Evolutionary conservation across 2,888 invertebrate genomes (phyloP).

Genomic region (Trissolcus brochymenae): DNA sequence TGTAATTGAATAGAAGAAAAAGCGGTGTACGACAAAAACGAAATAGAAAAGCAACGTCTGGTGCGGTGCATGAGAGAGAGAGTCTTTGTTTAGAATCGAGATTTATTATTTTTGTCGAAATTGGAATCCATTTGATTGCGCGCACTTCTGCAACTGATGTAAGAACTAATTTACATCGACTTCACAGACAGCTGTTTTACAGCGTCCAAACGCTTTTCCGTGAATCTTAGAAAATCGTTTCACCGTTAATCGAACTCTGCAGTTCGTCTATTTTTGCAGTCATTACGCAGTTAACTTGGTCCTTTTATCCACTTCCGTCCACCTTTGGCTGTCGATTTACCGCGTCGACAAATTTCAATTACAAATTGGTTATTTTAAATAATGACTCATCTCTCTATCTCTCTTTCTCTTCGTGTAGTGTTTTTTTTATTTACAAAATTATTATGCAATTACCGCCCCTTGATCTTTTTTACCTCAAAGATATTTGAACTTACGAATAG

Average conservation of each 20-base stretch:
- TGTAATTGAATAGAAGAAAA: background rate
- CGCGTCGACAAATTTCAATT: constrained; percentile 46
- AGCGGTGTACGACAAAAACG: no score
- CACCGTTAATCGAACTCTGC: constrained; percentile 53
- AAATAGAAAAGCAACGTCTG: no score
- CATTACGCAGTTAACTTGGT: constrained; percentile 49
- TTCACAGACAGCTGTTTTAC: constrained; percentile 55
- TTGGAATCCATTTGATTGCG: constrained; percentile 43
- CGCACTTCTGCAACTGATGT: constrained; percentile 52
- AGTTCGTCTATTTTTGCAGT: constrained; percentile 51
- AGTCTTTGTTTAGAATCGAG: constrained; percentile 17
- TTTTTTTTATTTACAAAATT: constrained; percentile 30
- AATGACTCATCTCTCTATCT: constrained; percentile 35
- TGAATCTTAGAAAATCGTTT: constrained; percentile 56
- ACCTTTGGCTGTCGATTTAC: constrained; percentile 31
- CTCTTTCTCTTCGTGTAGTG: constrained; percentile 11
- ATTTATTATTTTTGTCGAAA: constrained; percentile 23
- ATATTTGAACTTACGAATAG: constrained; percentile 23
- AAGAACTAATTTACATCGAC: constrained; percentile 58
- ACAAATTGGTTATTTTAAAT: constrained; percentile 48
- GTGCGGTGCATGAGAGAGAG: no score
- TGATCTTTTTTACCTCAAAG: constrained; percentile 7
- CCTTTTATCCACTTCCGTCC: constrained; percentile 47
- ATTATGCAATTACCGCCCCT: constrained; percentile 33
- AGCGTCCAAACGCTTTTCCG: constrained; percentile 29